phyloP scores from a whole-genome alignment of 1,140 invertebrate species.

The Adoxophyes honmai region DNA sequence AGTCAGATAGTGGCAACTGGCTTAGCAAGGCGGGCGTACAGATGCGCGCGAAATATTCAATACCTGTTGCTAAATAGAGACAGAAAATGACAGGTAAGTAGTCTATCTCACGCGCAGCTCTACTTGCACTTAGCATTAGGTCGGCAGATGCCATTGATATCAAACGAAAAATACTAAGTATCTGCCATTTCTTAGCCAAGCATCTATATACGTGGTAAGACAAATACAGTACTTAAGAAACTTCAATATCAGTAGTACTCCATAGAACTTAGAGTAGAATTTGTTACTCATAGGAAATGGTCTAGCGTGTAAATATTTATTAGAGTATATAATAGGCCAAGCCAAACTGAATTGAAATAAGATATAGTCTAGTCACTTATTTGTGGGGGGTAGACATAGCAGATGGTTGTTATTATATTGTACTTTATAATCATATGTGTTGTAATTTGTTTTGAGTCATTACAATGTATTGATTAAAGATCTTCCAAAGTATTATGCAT shows the following conservation, averaged over 20 bases:
- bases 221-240: conserved; percentile 12
- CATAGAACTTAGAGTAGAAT: conserved; percentile 8
- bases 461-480: conserved; percentile 39
- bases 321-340: conserved; percentile 43
- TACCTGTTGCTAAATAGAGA: too few species aligned
- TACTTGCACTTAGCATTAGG: too few species aligned
- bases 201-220: background rate
- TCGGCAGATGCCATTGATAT: too few species aligned
- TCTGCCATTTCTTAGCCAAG: background rate
- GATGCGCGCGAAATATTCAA: too few species aligned
- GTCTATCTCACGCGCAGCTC: too few species aligned
- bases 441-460: conserved; percentile 15
- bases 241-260: conserved; percentile 11
- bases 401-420: conserved; percentile 3
- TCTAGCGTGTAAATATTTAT: conserved; percentile 46
- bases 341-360: conserved; percentile 52
- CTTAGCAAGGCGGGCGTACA: too few species aligned
- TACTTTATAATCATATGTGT: conserved; percentile 15
- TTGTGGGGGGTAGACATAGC: conserved; percentile 18
- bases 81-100: too few species aligned
- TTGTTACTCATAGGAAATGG: conserved; percentile 23
- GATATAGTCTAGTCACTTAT: conserved; percentile 11
- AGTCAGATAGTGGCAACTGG: too few species aligned
- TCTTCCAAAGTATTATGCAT: conserved; percentile 35
- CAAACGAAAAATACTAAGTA: too few species aligned